phyloP scores from a whole-genome alignment of 1,140 invertebrate genomes.

The Drosophila insularis region DNA sequence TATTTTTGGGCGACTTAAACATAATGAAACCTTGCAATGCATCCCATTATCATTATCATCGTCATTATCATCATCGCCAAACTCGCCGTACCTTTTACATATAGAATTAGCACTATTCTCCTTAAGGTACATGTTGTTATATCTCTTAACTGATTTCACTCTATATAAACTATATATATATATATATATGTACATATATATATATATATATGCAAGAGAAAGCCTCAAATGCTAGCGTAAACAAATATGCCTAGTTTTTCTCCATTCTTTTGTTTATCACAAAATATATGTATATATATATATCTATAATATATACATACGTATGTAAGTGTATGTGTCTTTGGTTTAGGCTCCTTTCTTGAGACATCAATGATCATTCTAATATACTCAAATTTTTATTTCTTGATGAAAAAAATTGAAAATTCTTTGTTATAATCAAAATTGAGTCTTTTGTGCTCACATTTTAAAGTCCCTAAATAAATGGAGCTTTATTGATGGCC shows the following conservation, averaged over 20 bases:
- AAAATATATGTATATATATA: conserved; percentile 4
- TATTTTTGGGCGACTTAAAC: conserved; percentile 50
- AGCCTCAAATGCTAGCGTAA: conserved; percentile 55
- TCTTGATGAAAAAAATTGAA: too few species aligned
- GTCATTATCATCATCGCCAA: neutral
- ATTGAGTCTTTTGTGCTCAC: too few species aligned
- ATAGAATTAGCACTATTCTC: neutral
- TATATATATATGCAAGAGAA: conserved; percentile 40
- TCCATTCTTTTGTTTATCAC: conserved; percentile 1
- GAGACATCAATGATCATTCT: neutral
- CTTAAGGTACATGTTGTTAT: conserved; percentile 13
- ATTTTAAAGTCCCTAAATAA: too few species aligned
- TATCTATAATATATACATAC: neutral
- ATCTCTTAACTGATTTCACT: conserved; percentile 2
- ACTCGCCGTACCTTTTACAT: neutral
- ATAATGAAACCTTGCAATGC: conserved; percentile 68
- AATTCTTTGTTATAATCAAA: neutral
- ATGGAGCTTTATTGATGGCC: too few species aligned
- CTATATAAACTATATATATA: conserved; percentile 23
- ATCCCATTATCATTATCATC: neutral
- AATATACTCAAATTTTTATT: too few species aligned
- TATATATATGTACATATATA: neutral
- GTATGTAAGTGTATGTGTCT: neutral
- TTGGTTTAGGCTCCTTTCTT: neutral
- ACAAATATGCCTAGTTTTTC: conserved; percentile 33